Evolutionary conservation across 2,888 invertebrate species (phyloP), one percentile per base, ranked within the genome.

Genomic region (Aradus depressus): DNA sequence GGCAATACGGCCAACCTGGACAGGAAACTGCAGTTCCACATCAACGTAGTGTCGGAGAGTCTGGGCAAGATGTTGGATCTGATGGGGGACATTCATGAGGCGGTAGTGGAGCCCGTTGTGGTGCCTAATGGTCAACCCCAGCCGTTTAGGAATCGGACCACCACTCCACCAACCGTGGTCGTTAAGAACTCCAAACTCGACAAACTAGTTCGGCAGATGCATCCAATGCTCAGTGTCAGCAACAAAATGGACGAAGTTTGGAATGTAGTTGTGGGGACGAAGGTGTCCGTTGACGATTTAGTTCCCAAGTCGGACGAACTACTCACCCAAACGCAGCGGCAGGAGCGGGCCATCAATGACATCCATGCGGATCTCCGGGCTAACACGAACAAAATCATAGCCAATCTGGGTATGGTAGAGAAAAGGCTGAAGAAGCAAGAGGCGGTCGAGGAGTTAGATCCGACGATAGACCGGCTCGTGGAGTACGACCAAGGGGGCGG

Each of bases 221-320:
- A 81, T 58, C 88, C 89, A 1, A 86, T 88, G 71, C 79, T 87
- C 63, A 81, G 80, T 49, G 87, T 88, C 1, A 84, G 87, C 0
- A 86, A 87, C 64, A 88, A 88, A 68, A 88, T 89, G 86, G 88
- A 89, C 62, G 85, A 89, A 68, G 87, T 89, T 3, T 89, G 88
- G 88, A 83, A 86, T 64, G 86, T 88, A 3, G 86, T 89, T 10
- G 86, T 88, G 1, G 88, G 88, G 12, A 88, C 88, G 3, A 89
- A 89, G 65, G 86, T 84, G 62, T 85, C 87, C 0, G 86, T 89
- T 1, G 88, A 89, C 65, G 81, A 86, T 65, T 71, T 89, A 45
- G 76, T 89, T 32, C 88, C 89, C 1, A 89, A 89, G 68, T 88
- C 88, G 0, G 87, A 89, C 64, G 86, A 87, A 61, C 69, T 89